phyloP scores from a whole-genome alignment of 2,113 vertebrate species.

The Chauna torquata region DNA sequence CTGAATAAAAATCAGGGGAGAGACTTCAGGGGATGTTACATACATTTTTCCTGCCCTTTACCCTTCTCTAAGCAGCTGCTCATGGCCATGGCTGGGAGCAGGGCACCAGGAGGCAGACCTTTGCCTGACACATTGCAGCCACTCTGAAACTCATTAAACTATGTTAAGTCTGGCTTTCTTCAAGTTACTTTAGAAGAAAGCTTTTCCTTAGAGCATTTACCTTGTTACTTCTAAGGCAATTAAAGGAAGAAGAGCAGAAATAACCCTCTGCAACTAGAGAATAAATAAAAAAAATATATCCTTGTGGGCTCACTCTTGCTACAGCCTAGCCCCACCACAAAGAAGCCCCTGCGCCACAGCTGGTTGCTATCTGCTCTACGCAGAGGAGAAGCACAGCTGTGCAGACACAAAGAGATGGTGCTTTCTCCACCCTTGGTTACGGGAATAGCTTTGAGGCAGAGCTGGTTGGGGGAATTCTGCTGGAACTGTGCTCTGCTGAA shows the following conservation, averaged over 20 bases:
- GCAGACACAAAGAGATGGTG: background rate
- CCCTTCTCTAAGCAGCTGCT: background rate
- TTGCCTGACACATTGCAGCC: background rate
- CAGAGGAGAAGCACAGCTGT: background rate
- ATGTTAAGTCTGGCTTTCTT: background rate
- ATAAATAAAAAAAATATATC: background rate
- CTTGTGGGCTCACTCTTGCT: rapidly evolving
- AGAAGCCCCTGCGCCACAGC: background rate
- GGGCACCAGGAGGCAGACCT: background rate
- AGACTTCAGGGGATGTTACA: background rate
- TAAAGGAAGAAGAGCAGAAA: background rate
- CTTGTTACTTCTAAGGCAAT: background rate
- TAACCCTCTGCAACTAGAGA: background rate
- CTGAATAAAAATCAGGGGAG: background rate
- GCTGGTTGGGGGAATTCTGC: background rate
- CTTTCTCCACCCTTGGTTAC: background rate
- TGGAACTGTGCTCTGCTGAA: background rate
- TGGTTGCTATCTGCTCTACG: background rate
- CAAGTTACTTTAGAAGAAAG: background rate
- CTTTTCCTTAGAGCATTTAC: background rate
- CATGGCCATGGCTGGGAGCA: background rate
- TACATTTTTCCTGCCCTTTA: background rate
- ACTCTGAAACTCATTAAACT: background rate
- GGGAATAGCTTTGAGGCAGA: background rate
- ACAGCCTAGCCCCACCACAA: background rate